These are phyloP conservation scores for Atlantisia rogersi DNA, from an alignment of 2,113 vertebrate species.

Conservation along the genomic window DNA sequence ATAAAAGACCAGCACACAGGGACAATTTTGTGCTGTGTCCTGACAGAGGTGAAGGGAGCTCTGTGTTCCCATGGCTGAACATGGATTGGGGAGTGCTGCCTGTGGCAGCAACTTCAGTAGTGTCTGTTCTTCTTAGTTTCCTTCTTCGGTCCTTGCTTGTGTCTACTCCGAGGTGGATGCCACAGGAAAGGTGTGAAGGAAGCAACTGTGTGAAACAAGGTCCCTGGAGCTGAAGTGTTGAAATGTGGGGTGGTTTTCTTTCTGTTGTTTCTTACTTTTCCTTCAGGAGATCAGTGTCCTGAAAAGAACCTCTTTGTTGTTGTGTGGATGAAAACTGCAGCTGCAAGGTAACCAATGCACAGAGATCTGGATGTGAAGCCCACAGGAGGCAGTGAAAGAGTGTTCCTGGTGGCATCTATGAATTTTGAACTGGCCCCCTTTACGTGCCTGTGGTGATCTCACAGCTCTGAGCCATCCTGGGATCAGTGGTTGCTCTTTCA, in stretches of 20 bases:
- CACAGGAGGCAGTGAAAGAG: not conserved
- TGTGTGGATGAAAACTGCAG: not conserved
- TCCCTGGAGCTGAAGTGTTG: not conserved
- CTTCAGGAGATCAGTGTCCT: not conserved
- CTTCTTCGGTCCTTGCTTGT: constrained; percentile 22
- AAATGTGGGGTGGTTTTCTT: not conserved
- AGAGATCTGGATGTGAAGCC: not conserved
- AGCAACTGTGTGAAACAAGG: not conserved
- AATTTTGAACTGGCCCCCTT: not conserved
- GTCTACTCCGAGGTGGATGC: not conserved
- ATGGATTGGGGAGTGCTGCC: not conserved
- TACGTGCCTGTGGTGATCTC: not conserved
- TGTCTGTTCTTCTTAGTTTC: constrained; percentile 6
- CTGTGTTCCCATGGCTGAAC: not conserved
- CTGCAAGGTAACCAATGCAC: not conserved
- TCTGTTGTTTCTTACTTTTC: not conserved
- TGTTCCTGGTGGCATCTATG: not conserved
- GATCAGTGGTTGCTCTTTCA: not conserved
- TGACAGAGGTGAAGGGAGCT: not conserved
- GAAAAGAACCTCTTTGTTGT: not conserved
- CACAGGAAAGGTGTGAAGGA: constrained; percentile 13
- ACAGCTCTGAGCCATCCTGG: not conserved
- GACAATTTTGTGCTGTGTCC: not conserved
- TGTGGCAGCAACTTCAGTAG: not conserved
- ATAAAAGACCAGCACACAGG: not conserved